Conservation (phyloP, 2,113 vertebrate species). For the Propithecus coquereli region DNA sequence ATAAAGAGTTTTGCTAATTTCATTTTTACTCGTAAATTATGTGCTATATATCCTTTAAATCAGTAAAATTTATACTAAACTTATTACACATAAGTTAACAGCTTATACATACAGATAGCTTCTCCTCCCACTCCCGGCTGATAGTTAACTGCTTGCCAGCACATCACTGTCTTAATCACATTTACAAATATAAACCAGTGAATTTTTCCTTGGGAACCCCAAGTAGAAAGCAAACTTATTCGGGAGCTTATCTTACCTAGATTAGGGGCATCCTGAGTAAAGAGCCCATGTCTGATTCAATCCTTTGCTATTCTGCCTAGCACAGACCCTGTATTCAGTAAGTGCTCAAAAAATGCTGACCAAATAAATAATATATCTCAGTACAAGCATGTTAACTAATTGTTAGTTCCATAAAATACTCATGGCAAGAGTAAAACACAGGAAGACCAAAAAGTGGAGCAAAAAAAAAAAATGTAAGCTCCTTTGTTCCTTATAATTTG, state of each 20-base stretch:
- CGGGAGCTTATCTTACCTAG: background rate
- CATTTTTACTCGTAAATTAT: constrained; percentile 1
- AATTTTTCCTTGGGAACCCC: background rate
- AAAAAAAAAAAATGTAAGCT: background rate
- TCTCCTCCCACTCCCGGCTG: background rate
- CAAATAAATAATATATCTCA: background rate
- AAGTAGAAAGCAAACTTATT: background rate
- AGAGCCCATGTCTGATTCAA: background rate
- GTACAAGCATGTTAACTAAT: background rate
- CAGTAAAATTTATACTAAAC: background rate
- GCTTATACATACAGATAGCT: background rate
- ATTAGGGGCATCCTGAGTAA: background rate
- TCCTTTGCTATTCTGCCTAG: background rate
- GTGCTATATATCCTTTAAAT: background rate
- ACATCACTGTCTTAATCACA: background rate
- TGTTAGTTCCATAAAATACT: background rate
- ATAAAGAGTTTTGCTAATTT: background rate
- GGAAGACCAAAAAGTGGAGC: background rate
- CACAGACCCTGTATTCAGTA: background rate
- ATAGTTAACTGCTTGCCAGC: background rate
- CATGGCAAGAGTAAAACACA: background rate
- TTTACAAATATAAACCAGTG: background rate
- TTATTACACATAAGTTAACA: background rate
- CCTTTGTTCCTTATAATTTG: background rate
- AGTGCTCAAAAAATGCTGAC: background rate